Evolutionary conservation across 1,140 invertebrate genomes (phyloP), one percentile per base, ranked within the genome.

Genomic region (Brachystomella parvula): DNA sequence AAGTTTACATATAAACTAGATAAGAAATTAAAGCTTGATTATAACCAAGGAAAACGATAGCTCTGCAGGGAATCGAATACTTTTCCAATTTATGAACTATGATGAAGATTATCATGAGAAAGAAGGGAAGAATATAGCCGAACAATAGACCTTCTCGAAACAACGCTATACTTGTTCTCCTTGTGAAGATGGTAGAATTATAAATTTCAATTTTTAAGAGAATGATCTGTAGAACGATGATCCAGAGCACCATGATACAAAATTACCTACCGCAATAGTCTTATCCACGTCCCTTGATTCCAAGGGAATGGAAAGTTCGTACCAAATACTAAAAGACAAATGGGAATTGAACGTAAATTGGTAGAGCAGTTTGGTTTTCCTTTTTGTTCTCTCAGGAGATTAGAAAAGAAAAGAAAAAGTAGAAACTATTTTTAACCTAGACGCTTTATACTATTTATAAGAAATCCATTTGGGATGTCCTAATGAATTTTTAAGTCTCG

Each of bases 1-100:
- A 67, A 66, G 65, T 72, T 72, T 70, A 59, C 71, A 70, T 69
- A 64, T 63, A 65, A 63, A 68, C 61, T 67, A 67, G 63, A 60
- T 70, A 70, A 66, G 68, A 72, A 72, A 72, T 72, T 72, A 72
- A 72, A 68, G 71, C 60, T 61, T 63, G 63, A 68, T 47, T 72
- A 68, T 31, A 29, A n/a, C 28, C 6, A 29, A 60, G 32, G 64
- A 65, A 72, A 72, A 67, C 71, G 67, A 69, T 69, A 69, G 71
- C 65, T 67, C 71, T 65, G 39, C 49, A 44, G 71, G 67, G 71
- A 69, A 64, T 69, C 62, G 62, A 32, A 68, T 30, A 33, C 35
- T 60, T 67, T 70, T 71, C 69, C 66, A 67, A 70, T 70, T 70
- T 70, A 70, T 66, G 65, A 67, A 66, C 69, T 53, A 71, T 68